Base-by-base conservation (phyloP, 2,888 invertebrate genomes). In the Apodemia mormo region DNA sequence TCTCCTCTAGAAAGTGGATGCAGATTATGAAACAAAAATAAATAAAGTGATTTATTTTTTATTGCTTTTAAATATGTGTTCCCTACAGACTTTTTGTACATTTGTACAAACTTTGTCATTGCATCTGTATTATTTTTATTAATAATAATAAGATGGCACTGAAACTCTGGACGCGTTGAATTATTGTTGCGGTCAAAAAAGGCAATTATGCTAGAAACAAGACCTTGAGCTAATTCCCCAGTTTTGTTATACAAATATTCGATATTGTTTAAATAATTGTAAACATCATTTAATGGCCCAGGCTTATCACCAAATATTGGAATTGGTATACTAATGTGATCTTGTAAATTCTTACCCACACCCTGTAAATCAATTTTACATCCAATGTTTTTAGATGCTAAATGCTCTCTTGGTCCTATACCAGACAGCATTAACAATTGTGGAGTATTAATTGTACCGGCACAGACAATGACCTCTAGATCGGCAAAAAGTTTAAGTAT, bases 281-380 rank as follows among this genome's bases (percentile, higher is more conserved):
- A 79, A 0, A 78, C 75, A 0, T 77, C 73, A 49, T 80, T 74
- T 69, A 81, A 77, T 37, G 76, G 77, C 12, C 75, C 75, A 6
- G 93, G 81, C 45, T 80, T 76, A 69, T 85, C 76, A 2, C 79
- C 86, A 65, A 79, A 86, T 29, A 94, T 77, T 0, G 84, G 79
- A 0, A 94, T 68, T 7, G 91, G 92, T 33, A 89, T 76, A 30
- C 81, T 79, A 30, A 85, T 78, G 77, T 95, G 94, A 74, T 95
- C 94, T 76, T 94, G 94, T n/a, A 94, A 84, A 79, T 94, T 94
- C 72, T 86, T 77, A 0, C 94, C 95, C 0, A 94, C 94, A 1
- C 85, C 90, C 0, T 87, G 85, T 4, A 85, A 86, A 75, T 94
- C 82, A 22, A 86, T 79, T 64, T 88, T 74, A 1, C 88, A 82